A percentile compares a stretch with the other conserved stretches of the same genome.
phyloP scores from a whole-genome alignment of 64 coral and sea anemone genomes.

The Montipora sp. region DNA sequence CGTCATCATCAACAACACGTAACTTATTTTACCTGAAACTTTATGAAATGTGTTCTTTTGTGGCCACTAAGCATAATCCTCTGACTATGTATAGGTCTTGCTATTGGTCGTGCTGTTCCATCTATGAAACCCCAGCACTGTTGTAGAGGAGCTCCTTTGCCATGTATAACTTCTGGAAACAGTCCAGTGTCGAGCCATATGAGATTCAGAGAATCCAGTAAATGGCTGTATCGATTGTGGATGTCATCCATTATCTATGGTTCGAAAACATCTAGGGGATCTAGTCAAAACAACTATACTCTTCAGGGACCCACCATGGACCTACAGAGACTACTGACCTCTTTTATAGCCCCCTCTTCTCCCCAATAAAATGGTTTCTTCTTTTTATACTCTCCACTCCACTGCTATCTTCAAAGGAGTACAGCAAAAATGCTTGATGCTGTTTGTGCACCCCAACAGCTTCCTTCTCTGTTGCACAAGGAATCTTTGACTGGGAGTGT shows the following conservation, averaged over 20 bases:
- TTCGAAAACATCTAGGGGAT: not conserved
- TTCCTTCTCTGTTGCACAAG: not conserved
- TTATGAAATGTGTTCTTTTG: conserved; percentile 42
- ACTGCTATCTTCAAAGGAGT: too few species aligned
- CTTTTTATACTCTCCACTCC: too few species aligned
- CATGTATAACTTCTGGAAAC: conserved; percentile 24
- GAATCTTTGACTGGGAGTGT: not conserved
- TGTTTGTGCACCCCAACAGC: not conserved
- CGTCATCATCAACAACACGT: not conserved
- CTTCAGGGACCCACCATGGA: not conserved
- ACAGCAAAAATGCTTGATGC: too few species aligned
- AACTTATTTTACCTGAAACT: conserved; percentile 27
- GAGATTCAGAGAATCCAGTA: conserved; percentile 5
- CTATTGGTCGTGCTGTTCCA: conserved; percentile 38
- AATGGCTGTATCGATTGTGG: conserved; percentile 8
- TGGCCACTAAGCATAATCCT: conserved; percentile 41
- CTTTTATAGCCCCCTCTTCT: too few species aligned
- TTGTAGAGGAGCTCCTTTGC: conserved; percentile 31
- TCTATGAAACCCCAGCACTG: conserved; percentile 47
- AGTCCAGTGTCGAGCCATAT: conserved; percentile 27
- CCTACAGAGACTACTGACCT: too few species aligned
- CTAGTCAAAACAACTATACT: conserved; percentile 10
- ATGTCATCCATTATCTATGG: conserved; percentile 3
- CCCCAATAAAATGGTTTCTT: too few species aligned
- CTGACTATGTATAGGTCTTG: conserved; percentile 37